Evolutionary conservation across 2,888 invertebrate genomes (phyloP).

Genomic region (Xanthia togata): DNA sequence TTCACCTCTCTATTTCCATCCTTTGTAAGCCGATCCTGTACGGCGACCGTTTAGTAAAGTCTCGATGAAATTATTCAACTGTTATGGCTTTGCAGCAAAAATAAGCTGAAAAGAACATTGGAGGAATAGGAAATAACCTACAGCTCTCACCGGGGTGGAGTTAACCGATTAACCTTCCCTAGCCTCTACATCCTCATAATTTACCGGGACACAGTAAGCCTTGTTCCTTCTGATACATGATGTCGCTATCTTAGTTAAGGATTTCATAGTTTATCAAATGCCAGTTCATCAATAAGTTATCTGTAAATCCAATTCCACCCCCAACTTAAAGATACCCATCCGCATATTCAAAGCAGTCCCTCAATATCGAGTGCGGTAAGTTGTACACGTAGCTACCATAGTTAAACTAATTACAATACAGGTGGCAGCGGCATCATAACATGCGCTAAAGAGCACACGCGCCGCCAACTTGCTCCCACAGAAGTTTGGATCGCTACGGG

Average conservation of each 20-base stretch:
- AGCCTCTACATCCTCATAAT: neutral
- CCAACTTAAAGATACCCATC: conserved; percentile 2
- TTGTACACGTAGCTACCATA: conserved; percentile 72
- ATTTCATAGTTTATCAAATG: neutral
- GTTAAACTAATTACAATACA: conserved; percentile 88
- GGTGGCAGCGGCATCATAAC: conserved; percentile 82
- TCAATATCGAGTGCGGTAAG: conserved; percentile 40
- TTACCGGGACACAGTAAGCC: neutral
- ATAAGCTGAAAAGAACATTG: neutral
- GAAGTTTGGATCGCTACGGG: conserved; percentile 79
- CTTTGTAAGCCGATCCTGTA: no score
- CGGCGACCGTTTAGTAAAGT: neutral
- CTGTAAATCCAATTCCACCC: neutral
- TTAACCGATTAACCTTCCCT: no score
- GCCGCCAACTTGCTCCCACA: conserved; percentile 78
- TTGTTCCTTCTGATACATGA: neutral
- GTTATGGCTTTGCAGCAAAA: neutral
- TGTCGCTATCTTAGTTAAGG: neutral
- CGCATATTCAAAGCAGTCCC: conserved; percentile 27
- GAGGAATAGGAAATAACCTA: neutral
- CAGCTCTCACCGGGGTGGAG: no score
- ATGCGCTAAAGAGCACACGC: conserved; percentile 83
- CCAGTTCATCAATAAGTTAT: neutral
- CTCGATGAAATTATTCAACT: neutral
- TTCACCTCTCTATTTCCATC: no score